A percentile compares a stretch with the other conserved stretches of the same genome.
phyloP scores from a whole-genome alignment of 2,797 vertebrate species.

The Enteromius trimaculatus region DNA sequence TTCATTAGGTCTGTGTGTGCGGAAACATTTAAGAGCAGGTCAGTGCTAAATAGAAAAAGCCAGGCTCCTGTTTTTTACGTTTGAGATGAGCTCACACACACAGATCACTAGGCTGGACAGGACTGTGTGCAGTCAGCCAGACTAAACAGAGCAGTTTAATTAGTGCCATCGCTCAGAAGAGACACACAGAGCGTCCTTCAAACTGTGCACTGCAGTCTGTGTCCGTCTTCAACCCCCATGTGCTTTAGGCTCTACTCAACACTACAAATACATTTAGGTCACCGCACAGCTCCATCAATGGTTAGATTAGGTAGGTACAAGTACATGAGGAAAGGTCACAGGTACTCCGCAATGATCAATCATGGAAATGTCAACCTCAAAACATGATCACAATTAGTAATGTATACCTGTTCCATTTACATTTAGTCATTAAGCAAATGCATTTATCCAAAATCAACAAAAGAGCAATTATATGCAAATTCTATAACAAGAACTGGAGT shows the following conservation, averaged over 20 bases:
- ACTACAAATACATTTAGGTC: neutral
- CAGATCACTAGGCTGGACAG: constrained; percentile 67
- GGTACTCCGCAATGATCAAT: neutral
- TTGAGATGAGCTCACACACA: constrained; percentile 45
- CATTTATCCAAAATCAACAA: too few species aligned
- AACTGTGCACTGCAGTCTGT: neutral
- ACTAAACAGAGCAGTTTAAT: constrained; percentile 74
- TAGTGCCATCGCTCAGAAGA: constrained; percentile 68
- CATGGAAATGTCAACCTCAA: neutral
- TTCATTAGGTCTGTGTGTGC: constrained; percentile 56
- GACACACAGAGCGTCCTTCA: constrained; percentile 8
- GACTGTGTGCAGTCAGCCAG: constrained; percentile 69
- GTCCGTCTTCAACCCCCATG: neutral
- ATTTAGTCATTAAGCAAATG: too few species aligned
- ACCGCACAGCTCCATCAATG: too few species aligned
- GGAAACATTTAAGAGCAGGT: constrained; percentile 3
- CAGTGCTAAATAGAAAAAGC: constrained; percentile 12
- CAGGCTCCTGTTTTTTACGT: constrained; percentile 18
- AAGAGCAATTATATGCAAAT: too few species aligned
- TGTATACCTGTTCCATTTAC: neutral
- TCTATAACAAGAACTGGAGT: too few species aligned
- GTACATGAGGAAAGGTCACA: neutral
- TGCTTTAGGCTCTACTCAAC: neutral
- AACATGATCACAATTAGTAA: neutral
- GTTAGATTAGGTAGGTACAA: neutral